Base-by-base conservation (phyloP, 2,113 vertebrate species). In the Leptosomus discolor region DNA sequence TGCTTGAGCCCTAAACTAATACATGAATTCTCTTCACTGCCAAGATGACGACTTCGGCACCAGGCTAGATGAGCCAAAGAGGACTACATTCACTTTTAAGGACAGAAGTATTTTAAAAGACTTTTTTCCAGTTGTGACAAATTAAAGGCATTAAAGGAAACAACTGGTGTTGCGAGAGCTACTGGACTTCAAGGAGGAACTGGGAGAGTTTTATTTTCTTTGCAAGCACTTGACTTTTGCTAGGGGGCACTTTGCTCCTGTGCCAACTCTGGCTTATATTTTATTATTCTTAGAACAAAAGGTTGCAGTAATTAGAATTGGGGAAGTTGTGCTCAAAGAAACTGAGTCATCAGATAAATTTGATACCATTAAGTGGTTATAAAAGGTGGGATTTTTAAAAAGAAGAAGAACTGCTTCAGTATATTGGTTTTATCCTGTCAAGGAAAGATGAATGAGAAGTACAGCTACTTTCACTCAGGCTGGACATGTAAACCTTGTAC, bases 1-100 rank as follows among this genome's bases (percentile, higher is more conserved):
- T 98, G 96, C 92, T 85, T 97, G 69, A 98, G 96, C 97, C 96
- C 96, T 91, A 88, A 94, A 84, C 97, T 94, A 96, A 97, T 96
- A 98, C 96, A 97, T 92, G 96, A 98, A 95, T 95, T 97, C 97
- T 92, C 88, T 48, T 91, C 94, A 75, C 96, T 98, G 94, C 97
- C 92, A 88, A 82, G 76, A 94, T 27, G 90, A 97, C 46, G 67
- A 85, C 76, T 84, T n/a, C 70, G 2, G 87, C 95, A 94, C 94
- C 65, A 57, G 96, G 94, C 53, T 73, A 75, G 78, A 80, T 79
- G 91, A 94, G 92, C 84, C 78, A 39, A 43, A 54, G 63, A 95
- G 54, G 68, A 71, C 71, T 34, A 36, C 26, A 1, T 46, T 90
- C 73, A 2, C 65, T 90, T 70, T 74, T 56, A 53, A 64, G 71